phyloP scores from a whole-genome alignment of 1,140 invertebrate species.

The Planococcus citri region DNA sequence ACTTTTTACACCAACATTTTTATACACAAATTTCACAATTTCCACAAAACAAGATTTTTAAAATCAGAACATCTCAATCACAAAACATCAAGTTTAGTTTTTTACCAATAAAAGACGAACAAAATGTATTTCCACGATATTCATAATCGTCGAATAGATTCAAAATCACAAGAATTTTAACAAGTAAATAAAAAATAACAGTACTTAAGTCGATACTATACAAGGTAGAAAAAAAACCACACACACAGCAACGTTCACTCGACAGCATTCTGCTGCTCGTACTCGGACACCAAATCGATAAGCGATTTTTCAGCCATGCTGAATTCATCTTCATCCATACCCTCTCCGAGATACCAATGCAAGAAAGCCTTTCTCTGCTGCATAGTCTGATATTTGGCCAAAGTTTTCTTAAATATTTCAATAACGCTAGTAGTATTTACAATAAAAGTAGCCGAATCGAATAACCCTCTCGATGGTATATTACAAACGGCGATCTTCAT shows the following conservation, averaged over 20 bases:
- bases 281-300: slow-evolving; percentile 21
- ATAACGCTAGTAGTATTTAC: background rate
- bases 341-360: slow-evolving; percentile 50
- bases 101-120: no score
- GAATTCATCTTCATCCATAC: slow-evolving; percentile 53
- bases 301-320: slow-evolving; percentile 43
- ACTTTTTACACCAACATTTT: no score
- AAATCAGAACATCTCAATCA: no score
- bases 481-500: slow-evolving; percentile 32
- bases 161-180: slow-evolving; percentile 4
- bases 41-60: no score
- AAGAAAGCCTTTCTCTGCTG: slow-evolving; percentile 38
- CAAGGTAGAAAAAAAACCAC: background rate
- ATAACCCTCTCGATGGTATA: slow-evolving; percentile 9
- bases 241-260: background rate
- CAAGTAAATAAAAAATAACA: background rate
- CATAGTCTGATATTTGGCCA: slow-evolving; percentile 44
- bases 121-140: no score
- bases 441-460: slow-evolving; percentile 10
- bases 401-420: slow-evolving; percentile 11
- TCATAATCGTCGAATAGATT: no score
- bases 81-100: no score
- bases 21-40: no score
- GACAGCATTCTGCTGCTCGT: slow-evolving; percentile 4
- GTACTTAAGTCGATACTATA: background rate